Conservation (phyloP, 2,113 vertebrate genomes). For the Talpa occidentalis region DNA sequence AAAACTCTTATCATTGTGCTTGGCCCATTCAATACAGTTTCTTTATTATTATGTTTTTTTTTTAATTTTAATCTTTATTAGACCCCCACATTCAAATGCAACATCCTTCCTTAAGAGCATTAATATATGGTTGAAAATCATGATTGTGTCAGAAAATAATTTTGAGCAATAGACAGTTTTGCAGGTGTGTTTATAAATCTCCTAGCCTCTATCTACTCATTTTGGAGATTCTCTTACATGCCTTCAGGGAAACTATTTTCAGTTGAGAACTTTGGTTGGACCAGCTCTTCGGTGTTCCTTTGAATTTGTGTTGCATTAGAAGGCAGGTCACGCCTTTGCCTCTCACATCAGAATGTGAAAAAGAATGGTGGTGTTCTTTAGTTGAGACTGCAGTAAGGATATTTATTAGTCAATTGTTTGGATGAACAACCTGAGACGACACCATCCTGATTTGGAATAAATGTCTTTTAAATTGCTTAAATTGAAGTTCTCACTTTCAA, state of each 20-base stretch:
- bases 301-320: background rate
- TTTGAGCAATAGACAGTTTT: background rate
- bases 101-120: background rate
- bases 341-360: background rate
- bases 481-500: background rate
- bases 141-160: background rate
- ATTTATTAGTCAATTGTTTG: background rate
- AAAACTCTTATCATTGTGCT: background rate
- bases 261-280: background rate
- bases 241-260: background rate
- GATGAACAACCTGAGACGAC: background rate
- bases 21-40: background rate
- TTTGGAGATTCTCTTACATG: background rate
- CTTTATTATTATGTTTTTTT: background rate
- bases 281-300: background rate
- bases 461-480: conserved; percentile 27
- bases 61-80: background rate
- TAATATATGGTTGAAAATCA: background rate
- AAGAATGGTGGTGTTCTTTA: background rate
- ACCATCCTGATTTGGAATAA: conserved; percentile 1
- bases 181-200: background rate
- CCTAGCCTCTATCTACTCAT: background rate
- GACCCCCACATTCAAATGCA: background rate
- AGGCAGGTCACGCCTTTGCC: background rate
- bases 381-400: background rate